phyloP scores from a whole-genome alignment of 2,797 vertebrate species.

The Schizopygopsis pylzovi region DNA sequence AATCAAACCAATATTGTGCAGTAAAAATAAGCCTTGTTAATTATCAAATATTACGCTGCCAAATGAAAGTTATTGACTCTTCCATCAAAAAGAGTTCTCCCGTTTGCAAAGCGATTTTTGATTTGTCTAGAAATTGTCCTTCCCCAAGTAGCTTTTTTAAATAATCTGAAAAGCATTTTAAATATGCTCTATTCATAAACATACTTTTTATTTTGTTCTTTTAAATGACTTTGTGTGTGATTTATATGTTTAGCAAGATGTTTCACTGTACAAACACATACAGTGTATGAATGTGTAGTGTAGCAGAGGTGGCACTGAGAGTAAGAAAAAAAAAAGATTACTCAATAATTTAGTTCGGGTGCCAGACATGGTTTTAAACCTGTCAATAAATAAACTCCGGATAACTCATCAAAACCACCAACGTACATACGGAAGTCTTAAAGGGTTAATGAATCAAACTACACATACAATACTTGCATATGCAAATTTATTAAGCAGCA shows the following conservation, averaged over 20 bases:
- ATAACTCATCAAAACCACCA: too few species aligned
- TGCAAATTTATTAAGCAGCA: too few species aligned
- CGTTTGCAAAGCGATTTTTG: background rate
- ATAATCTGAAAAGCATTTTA: too few species aligned
- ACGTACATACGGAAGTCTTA: too few species aligned
- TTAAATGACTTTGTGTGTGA: background rate
- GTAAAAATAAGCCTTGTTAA: background rate
- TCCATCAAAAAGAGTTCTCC: background rate
- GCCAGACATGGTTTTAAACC: too few species aligned
- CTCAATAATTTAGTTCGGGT: too few species aligned
- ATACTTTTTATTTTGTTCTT: background rate
- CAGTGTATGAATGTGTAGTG: background rate
- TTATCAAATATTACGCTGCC: background rate
- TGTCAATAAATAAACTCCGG: too few species aligned
- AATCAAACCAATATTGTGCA: background rate
- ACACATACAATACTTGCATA: too few species aligned
- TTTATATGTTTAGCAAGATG: background rate
- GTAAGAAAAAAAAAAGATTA: too few species aligned
- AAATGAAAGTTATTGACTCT: background rate
- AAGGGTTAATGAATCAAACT: too few species aligned
- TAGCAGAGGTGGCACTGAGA: too few species aligned
- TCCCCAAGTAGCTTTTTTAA: too few species aligned
- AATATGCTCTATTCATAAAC: background rate
- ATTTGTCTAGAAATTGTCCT: background rate
- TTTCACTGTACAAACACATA: background rate